These are phyloP conservation scores for Onychostoma macrolepis DNA, from an alignment of 2,113 vertebrate genomes.

Conservation along the genomic window DNA sequence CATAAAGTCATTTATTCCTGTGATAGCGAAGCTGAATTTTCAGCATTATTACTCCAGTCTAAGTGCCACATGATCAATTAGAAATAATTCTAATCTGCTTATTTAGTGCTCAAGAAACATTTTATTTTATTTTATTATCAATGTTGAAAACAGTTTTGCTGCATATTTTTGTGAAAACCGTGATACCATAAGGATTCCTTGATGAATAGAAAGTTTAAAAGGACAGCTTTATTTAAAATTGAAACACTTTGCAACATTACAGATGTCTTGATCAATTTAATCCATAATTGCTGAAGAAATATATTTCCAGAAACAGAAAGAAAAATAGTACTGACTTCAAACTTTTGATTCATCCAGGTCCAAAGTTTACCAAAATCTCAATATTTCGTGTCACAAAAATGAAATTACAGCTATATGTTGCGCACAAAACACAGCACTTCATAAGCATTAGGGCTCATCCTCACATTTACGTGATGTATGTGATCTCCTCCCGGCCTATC, in stretches of 20 bases:
- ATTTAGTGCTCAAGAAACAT: not conserved
- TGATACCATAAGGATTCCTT: not conserved
- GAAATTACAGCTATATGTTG: not conserved
- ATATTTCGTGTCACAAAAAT: not conserved
- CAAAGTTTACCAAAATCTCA: not conserved
- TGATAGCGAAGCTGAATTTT: not conserved
- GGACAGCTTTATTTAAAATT: not conserved
- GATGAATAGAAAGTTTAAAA: not conserved
- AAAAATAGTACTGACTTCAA: not conserved
- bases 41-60: not conserved
- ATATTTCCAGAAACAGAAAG: not conserved
- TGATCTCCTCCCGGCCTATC: conserved; percentile 15
- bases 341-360: not conserved
- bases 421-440: not conserved
- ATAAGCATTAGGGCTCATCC: conserved; percentile 30
- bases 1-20: not conserved
- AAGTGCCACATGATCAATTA: not conserved
- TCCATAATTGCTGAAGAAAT: not conserved
- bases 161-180: not conserved
- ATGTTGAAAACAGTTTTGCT: not conserved
- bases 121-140: not conserved
- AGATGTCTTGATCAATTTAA: not conserved
- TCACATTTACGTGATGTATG: conserved; percentile 49
- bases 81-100: not conserved
- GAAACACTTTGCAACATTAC: not conserved